Percentiles rank a stretch among this genome's conserved stretches.
These are phyloP conservation scores for Drosophila ustulata DNA, from an alignment of 2,888 invertebrate genomes.

Conservation along the genomic window DNA sequence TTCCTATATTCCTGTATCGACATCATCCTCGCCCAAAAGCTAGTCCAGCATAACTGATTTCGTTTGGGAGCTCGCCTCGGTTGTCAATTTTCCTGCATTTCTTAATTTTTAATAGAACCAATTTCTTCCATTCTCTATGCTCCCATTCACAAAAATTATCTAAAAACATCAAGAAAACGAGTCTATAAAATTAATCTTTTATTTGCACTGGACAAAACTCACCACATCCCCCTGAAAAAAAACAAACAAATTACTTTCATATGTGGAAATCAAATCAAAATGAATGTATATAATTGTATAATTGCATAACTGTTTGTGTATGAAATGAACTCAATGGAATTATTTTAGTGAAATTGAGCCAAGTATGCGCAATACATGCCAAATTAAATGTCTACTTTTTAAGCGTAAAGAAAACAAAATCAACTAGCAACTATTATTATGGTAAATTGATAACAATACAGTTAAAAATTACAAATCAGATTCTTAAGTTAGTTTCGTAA, in stretches of 20 bases:
- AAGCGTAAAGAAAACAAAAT: conserved; percentile 48
- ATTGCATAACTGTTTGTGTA: conserved; percentile 55
- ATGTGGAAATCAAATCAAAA: conserved; percentile 21
- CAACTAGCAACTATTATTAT: conserved; percentile 56
- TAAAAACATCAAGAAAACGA: conserved; percentile 5
- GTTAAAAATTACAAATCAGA: conserved; percentile 62
- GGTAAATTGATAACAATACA: conserved; percentile 54
- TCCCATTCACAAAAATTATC: conserved; percentile 33
- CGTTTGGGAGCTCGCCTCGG: conserved; percentile 9
- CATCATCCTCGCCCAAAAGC: conserved; percentile 7
- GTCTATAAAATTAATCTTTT: conserved; percentile 36
- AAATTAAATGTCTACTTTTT: conserved; percentile 75
- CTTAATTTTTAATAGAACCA: conserved; percentile 19
- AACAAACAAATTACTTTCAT: conserved; percentile 27
- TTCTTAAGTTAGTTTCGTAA: conserved; percentile 66
- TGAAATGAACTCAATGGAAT: conserved; percentile 56
- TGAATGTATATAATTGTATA: conserved; percentile 55
- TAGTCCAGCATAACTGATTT: conserved; percentile 19
- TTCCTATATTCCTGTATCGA: not conserved
- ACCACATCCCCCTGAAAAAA: not conserved
- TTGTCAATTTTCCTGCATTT: conserved; percentile 38
- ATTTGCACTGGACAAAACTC: conserved; percentile 32
- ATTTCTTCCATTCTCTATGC: conserved; percentile 28
- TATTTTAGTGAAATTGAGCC: conserved; percentile 52
- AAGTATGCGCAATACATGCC: conserved; percentile 76